Percentiles rank a stretch among this genome's conserved stretches.
Conservation (phyloP, 2,888 invertebrate species). For the Dioctria linearis region DNA sequence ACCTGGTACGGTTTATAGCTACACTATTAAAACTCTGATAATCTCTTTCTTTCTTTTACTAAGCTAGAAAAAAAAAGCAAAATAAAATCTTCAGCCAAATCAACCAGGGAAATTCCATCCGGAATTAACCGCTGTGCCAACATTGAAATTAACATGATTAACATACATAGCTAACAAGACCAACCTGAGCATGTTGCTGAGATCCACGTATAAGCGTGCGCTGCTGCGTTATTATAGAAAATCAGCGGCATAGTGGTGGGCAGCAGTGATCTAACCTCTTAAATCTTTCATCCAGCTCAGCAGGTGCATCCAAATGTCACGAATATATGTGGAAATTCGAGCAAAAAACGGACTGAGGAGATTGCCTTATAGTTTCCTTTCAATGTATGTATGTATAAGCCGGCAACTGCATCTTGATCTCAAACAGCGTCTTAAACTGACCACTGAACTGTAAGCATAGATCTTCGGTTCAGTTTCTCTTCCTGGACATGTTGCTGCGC, state of each 20-base stretch:
- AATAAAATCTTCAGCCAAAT: conserved; percentile 1
- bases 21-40: too few relatives aligned
- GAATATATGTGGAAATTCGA: conserved; percentile 29
- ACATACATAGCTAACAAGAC: conserved; percentile 48
- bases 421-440: conserved; percentile 16
- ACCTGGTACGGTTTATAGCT: background rate
- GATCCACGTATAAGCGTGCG: background rate
- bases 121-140: conserved; percentile 6
- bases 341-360: background rate
- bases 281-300: conserved; percentile 56
- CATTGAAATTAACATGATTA: conserved; percentile 40
- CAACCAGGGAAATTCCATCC: conserved; percentile 32
- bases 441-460: conserved; percentile 20
- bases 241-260: conserved; percentile 30
- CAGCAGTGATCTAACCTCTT: conserved; percentile 37
- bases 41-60: too few relatives aligned
- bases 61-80: too few relatives aligned
- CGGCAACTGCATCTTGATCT: conserved; percentile 37
- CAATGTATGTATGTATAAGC: background rate
- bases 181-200: conserved; percentile 1
- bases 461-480: conserved; percentile 30
- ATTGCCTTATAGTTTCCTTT: background rate
- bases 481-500: conserved; percentile 7
- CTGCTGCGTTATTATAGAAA: conserved; percentile 5
- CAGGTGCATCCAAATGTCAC: conserved; percentile 56